Evolutionary conservation across 2,888 invertebrate genomes (phyloP).

Genomic region (Mayetiola destructor): DNA sequence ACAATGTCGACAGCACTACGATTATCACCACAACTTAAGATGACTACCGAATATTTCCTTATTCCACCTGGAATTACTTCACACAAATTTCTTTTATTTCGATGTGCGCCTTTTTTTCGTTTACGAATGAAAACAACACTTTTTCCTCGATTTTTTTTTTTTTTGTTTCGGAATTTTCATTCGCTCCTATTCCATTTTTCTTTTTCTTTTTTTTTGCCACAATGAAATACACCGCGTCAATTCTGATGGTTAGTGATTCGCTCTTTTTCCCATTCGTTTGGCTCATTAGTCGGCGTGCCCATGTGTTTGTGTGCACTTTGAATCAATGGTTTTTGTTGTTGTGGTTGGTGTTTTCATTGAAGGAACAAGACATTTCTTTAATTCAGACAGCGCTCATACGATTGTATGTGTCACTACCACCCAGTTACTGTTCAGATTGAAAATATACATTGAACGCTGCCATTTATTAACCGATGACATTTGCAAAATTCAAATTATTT

Average conservation of each 20-base stretch:
- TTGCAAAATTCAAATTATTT: no score
- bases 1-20: background rate
- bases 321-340: no score
- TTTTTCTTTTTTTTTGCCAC: background rate
- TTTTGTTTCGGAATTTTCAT: background rate
- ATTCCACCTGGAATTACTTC: no score
- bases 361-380: background rate
- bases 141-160: no score
- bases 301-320: slow-evolving; percentile 7
- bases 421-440: background rate
- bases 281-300: slow-evolving; percentile 10
- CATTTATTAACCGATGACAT: background rate
- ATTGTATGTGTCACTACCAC: slow-evolving; percentile 1
- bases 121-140: no score
- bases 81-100: no score
- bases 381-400: background rate
- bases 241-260: slow-evolving; percentile 8
- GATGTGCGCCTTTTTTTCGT: no score
- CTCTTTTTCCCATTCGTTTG: no score
- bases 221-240: slow-evolving; percentile 10
- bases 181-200: background rate
- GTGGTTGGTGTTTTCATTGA: background rate
- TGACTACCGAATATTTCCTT: no score
- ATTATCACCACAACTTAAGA: background rate
- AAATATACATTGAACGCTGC: background rate